Base-by-base conservation (phyloP, 2,113 vertebrate species). In the Proterorhinus semilunaris region DNA sequence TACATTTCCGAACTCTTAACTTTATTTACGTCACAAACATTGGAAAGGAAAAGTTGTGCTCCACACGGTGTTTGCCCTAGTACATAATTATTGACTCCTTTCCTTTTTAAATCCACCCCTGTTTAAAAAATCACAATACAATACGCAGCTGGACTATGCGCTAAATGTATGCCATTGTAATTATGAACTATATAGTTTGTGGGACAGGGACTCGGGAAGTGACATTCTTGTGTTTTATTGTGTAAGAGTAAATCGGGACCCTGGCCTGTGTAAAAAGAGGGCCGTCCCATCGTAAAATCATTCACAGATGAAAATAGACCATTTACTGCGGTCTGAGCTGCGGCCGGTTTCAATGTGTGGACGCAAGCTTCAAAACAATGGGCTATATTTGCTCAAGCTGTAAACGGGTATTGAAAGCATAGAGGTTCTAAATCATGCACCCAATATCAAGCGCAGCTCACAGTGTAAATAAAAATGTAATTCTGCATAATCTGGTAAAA, bases 231-330 rank as follows among this genome's bases (percentile, higher is more conserved):
- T 27, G 9, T 57, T 10, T 36, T 36, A 57, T 42, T 58, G 27
- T 58, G 55, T 42, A 57, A 57, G 36, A 59, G 13, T 61, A 9
- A n/a, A 61, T 61, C n/a, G 45, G 58, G 42, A 61, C 58, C 44
- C 58, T 61, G 58, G 13, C 58, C 58, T 36, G 12, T 13, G 15
- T 51, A 11, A 51, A 36, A 36, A 36, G 3, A 45, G 55, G 21
- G 54, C 21, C 17, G 21, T 58, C 27, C 54, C 21, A 57, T 58
- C 42, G 55, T 58, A 58, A 42, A 58, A 58, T 58, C 55, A 58
- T 58, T 58, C 55, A 58, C 27, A 6, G 11, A 21, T 42, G 27
- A 42, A 58, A 13, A 58, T 58, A 58, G 42, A 42, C 55, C 45
- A 43, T 61, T 45, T 61, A n/a, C 58, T 44, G 44, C 42, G 44